A percentile compares a stretch with the other conserved stretches of the same genome.
Conservation (phyloP, 2,113 vertebrate species). For the Ceyx cyanopectus region DNA sequence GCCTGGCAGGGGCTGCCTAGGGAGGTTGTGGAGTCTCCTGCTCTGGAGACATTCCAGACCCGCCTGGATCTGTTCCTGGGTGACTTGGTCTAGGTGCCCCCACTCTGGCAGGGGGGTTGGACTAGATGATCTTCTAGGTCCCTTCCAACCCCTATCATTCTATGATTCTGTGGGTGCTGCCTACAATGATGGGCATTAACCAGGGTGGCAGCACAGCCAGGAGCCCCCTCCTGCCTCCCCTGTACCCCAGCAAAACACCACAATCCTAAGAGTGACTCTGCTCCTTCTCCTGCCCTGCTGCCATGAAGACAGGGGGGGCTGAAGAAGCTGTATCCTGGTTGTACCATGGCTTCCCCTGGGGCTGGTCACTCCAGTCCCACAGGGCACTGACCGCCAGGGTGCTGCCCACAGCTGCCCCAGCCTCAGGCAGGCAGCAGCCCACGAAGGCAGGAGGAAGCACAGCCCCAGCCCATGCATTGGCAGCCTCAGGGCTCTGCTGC, state of each 20-base stretch:
- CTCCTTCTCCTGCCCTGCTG: background rate
- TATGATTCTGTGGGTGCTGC: background rate
- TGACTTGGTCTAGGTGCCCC: too few relatives aligned
- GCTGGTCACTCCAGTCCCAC: background rate
- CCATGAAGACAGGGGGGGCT: background rate
- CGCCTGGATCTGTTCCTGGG: too few relatives aligned
- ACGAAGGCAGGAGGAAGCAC: rapidly evolving
- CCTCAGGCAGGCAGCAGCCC: background rate
- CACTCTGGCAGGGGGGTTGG: too few relatives aligned
- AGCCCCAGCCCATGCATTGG: rapidly evolving
- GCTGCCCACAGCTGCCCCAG: rapidly evolving
- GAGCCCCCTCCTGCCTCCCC: too few relatives aligned
- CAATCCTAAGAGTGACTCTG: background rate
- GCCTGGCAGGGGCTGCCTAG: too few relatives aligned
- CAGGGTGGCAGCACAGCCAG: background rate
- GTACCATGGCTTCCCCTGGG: rapidly evolving
- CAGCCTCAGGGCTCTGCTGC: background rate
- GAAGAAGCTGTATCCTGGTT: too few relatives aligned
- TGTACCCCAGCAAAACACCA: too few relatives aligned
- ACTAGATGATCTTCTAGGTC: too few relatives aligned
- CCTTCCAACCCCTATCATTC: too few relatives aligned
- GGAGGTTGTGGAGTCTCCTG: too few relatives aligned
- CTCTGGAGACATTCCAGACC: too few relatives aligned
- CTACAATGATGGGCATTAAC: background rate
- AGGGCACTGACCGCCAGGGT: rapidly evolving